phyloP scores from a whole-genome alignment of 2,113 vertebrate genomes.

The Indri indri region DNA sequence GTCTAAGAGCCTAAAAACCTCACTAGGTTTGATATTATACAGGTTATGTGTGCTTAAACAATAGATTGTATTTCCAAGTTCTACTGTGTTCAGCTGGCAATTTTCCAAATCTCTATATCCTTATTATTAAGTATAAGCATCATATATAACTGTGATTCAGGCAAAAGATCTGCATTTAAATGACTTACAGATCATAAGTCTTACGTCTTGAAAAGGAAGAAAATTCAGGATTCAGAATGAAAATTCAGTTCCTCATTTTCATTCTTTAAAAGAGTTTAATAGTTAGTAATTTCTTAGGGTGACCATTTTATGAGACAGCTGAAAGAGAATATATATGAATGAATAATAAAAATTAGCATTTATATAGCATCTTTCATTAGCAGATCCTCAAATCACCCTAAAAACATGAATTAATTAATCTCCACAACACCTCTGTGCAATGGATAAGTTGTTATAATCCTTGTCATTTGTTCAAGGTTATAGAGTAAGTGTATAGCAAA shows the following conservation, averaged over 20 bases:
- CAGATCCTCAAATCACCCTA: slow-evolving; percentile 58
- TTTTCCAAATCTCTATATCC: slow-evolving; percentile 15
- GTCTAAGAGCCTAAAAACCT: slow-evolving; percentile 20
- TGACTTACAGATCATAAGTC: slow-evolving; percentile 40
- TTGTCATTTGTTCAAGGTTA: slow-evolving; percentile 56
- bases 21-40: not conserved
- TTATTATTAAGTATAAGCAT: slow-evolving; percentile 30
- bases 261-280: slow-evolving; percentile 61
- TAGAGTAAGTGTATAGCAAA: not conserved
- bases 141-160: not conserved
- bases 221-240: slow-evolving; percentile 47
- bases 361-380: slow-evolving; percentile 68
- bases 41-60: not conserved
- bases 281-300: slow-evolving; percentile 42
- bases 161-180: slow-evolving; percentile 60
- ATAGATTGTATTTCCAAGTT: not conserved
- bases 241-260: slow-evolving; percentile 45
- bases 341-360: slow-evolving; percentile 74
- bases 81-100: not conserved
- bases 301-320: slow-evolving; percentile 46
- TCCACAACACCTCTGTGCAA: slow-evolving; percentile 28
- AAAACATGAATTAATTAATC: slow-evolving; percentile 67
- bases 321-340: slow-evolving; percentile 34
- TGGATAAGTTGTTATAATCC: slow-evolving; percentile 49
- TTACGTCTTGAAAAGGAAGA: slow-evolving; percentile 32